Evolutionary conservation across 2,888 invertebrate genomes (phyloP), one percentile per base, ranked within the genome.

Genomic region (Tolmerus cingulatus): DNA sequence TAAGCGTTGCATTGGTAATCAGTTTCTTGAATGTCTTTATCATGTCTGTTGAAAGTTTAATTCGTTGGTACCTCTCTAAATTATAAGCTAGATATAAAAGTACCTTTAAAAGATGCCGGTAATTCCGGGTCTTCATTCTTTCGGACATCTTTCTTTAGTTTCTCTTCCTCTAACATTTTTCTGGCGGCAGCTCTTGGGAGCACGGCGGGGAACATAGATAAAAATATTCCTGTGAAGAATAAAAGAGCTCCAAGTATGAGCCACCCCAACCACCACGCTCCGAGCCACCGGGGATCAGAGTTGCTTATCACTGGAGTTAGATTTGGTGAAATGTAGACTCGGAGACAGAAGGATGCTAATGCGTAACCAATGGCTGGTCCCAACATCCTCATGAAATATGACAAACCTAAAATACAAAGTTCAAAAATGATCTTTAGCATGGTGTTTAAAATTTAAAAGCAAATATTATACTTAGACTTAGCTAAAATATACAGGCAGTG

Each of bases 191-290:
- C 95, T 78, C 95, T 91, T 0, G 96, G 96, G 82, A 96, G 91
- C 7, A 95, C 95, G 89, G 95, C 95, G 0, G 96, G 96, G 89
- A 96, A 96, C 87, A 96, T 93, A 0, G 95, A 94, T 23, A 96
- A 91, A 3, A 96, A 92, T 1, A 92, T 93, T 0, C 95, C 94
- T 12, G 95, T 94, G 8, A 95, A 88, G 74, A 95, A 93, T 23
- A 95, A 92, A 2, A 95, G 91, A 0, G 93, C 91, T 16, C 94
- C 95, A 74, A 96, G 91, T 19, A 96, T 93, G 30, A 96, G 92
- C 95, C 96, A 96, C 1, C 96, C 96, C 77, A 96, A 90, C 96
- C 96, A 97, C 96, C 96, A 96, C n/a, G 96, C 96, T 0, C 96
- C 96, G 74, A 96, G 92, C 96, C 96, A 97, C 89, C 96, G 93